Conservation (phyloP, 2,888 invertebrate genomes). For the Parnassius mnemosyne region DNA sequence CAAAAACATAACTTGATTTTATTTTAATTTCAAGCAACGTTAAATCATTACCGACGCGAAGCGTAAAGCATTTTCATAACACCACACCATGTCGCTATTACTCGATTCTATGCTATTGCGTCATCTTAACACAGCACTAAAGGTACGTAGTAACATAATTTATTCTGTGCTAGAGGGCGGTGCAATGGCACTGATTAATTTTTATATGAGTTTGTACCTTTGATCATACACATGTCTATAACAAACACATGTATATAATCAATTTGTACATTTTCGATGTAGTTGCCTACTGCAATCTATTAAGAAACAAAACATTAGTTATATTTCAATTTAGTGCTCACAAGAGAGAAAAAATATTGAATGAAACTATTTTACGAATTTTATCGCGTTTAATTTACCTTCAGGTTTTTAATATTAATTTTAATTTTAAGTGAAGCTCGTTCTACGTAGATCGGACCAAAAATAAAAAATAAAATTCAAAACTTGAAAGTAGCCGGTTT, state of each 20-base stretch:
- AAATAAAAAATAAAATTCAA: too few species aligned
- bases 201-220: slow-evolving; percentile 12
- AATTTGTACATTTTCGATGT: slow-evolving; percentile 19
- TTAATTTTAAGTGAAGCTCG: too few species aligned
- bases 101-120: background rate
- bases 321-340: background rate
- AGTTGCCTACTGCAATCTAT: slow-evolving; percentile 10
- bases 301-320: slow-evolving; percentile 1
- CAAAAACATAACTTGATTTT: too few species aligned
- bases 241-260: too few species aligned
- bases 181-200: slow-evolving; percentile 24
- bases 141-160: too few species aligned
- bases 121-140: background rate
- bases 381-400: too few species aligned
- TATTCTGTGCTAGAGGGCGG: slow-evolving; percentile 1
- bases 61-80: slow-evolving; percentile 9
- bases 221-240: too few species aligned
- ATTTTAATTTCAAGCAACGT: too few species aligned
- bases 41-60: background rate
- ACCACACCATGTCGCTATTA: background rate
- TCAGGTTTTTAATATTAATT: too few species aligned
- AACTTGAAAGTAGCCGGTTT: too few species aligned
- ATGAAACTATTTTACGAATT: too few species aligned
- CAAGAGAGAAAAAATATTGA: background rate
- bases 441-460: too few species aligned